A percentile compares a stretch with the other conserved stretches of the same genome.
phyloP scores from a whole-genome alignment of 1,140 invertebrate species.

The Drosophila trapezifrons region DNA sequence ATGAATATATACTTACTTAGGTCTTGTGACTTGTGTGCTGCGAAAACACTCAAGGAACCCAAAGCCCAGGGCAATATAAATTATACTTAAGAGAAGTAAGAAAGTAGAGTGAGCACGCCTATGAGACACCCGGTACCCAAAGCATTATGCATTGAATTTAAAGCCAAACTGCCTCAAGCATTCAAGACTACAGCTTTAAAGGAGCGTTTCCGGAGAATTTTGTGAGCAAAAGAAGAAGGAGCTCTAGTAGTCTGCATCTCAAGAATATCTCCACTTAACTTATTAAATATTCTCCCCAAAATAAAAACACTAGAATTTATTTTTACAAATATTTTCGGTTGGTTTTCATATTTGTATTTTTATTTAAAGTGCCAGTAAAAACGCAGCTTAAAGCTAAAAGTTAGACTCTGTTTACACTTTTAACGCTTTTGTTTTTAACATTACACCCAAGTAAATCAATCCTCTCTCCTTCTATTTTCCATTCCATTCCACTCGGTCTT shows the following conservation, averaged over 20 bases:
- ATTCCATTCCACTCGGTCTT: slow-evolving; percentile 1
- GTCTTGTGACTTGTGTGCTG: neutral
- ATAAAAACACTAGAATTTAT: too few relatives aligned
- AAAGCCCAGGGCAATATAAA: neutral
- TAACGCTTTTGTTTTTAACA: slow-evolving; percentile 80
- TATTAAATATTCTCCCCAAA: neutral
- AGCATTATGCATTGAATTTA: too few relatives aligned
- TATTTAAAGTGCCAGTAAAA: slow-evolving; percentile 84
- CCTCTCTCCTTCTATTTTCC: slow-evolving; percentile 12
- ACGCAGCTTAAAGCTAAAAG: slow-evolving; percentile 83
- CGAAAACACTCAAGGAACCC: slow-evolving; percentile 1
- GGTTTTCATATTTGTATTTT: slow-evolving; percentile 57
- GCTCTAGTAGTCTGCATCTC: too few relatives aligned
- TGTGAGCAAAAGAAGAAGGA: too few relatives aligned
- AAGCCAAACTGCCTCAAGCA: neutral
- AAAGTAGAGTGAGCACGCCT: neutral
- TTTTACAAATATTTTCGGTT: slow-evolving; percentile 77
- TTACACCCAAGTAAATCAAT: slow-evolving; percentile 73
- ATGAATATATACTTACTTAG: neutral
- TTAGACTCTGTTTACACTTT: slow-evolving; percentile 83
- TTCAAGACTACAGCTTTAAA: too few relatives aligned
- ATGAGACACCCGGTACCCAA: too few relatives aligned
- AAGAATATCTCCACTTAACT: neutral
- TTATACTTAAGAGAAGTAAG: neutral
- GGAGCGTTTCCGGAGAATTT: too few relatives aligned